Conservation (phyloP, 2,797 vertebrate genomes). For the Paguma larvata region DNA sequence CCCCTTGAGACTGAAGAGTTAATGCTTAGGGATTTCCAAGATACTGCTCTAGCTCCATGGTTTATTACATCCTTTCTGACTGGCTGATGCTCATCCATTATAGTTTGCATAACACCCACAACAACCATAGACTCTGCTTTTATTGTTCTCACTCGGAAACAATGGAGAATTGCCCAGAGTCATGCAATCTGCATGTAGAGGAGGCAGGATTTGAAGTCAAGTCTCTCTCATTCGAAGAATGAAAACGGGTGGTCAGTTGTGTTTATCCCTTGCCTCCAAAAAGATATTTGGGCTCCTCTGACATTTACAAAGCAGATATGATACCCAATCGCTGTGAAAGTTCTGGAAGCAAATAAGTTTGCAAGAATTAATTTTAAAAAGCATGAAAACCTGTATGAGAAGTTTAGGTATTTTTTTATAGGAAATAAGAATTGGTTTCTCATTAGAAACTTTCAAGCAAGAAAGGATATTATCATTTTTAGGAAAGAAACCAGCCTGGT, state of each 20-base stretch:
- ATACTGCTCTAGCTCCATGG: neutral
- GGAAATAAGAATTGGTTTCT: neutral
- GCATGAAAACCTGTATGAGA: neutral
- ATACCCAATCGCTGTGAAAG: neutral
- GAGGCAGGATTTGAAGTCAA: neutral
- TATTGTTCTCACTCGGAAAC: neutral
- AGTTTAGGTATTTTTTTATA: neutral
- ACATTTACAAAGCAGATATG: conserved; percentile 1
- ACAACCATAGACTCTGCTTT: neutral
- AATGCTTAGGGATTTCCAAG: neutral
- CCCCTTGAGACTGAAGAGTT: neutral
- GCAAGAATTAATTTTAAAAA: neutral
- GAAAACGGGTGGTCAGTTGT: neutral
- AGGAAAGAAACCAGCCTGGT: neutral
- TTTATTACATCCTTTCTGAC: neutral
- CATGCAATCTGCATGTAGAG: neutral
- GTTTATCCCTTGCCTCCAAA: neutral
- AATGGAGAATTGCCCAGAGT: neutral
- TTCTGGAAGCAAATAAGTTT: neutral
- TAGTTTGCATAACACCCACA: neutral
- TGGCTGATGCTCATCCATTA: neutral
- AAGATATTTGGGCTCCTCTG: neutral
- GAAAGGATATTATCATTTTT: neutral
- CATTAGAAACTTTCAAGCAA: neutral
- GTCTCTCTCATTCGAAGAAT: neutral